These are phyloP conservation scores for Polydesmus complanatus DNA, from an alignment of 2,888 invertebrate species.

Conservation along the genomic window DNA sequence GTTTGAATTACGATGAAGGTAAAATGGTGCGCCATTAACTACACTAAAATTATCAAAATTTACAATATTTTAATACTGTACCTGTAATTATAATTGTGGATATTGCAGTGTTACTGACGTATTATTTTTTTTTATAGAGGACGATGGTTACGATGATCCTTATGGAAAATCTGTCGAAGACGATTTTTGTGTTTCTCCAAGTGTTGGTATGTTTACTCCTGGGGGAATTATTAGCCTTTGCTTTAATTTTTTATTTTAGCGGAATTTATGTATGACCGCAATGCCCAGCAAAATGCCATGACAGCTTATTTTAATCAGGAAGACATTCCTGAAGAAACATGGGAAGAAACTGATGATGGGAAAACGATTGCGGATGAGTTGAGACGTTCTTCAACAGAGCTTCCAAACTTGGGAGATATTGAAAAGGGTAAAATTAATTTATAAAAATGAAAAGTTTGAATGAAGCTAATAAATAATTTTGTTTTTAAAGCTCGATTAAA, in stretches of 20 bases:
- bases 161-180: constrained; percentile 92
- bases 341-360: constrained; percentile 39
- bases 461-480: background rate
- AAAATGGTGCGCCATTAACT: constrained; percentile 22
- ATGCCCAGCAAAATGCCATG: constrained; percentile 38
- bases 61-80: background rate
- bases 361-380: constrained; percentile 3
- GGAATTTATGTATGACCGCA: constrained; percentile 73
- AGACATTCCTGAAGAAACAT: constrained; percentile 52
- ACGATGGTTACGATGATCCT: constrained; percentile 75
- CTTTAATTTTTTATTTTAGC: constrained; percentile 24
- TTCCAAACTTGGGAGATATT: constrained; percentile 28
- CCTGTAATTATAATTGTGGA: background rate
- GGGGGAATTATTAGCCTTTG: background rate
- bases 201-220: constrained; percentile 42
- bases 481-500: constrained; percentile 46
- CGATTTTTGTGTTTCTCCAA: constrained; percentile 77
- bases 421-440: constrained; percentile 11
- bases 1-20: constrained; percentile 71
- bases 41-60: background rate
- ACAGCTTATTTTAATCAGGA: constrained; percentile 53
- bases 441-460: too few relatives aligned
- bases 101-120: too few relatives aligned
- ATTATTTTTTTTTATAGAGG: constrained; percentile 45
- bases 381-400: constrained; percentile 28